Base-by-base conservation (phyloP, 2,888 invertebrate species). In the Drosophila diplacantha region DNA sequence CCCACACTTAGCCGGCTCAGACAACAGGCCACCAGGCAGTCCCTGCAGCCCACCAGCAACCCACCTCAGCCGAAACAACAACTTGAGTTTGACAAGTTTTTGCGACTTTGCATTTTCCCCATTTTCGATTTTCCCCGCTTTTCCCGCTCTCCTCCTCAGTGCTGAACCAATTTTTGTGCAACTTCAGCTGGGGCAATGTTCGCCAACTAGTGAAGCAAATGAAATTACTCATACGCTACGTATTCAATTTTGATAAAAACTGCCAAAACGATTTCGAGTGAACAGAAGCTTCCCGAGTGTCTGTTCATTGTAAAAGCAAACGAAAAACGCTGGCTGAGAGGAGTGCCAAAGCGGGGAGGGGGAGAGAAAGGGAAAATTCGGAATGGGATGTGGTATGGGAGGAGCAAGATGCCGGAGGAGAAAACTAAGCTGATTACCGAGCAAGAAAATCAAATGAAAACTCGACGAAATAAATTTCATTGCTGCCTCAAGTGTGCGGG, bases 181-280 rank as follows among this genome's bases (percentile, higher is more conserved):
- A 62, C 51, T 58, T 53, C 38, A 63, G 69, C 64, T 63, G 62
- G 64, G 54, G 34, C 57, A 59, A 47, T 51, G 68, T 59, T 46
- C 41, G 62, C 43, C 61, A 75, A 69, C 79, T 75, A 74, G 49
- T 73, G 35, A 41, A 62, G 71, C 65, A 80, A 74, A 81, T 72
- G 62, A 78, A 81, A 81, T 81, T 72, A 81, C 78, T 81, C 75
- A 79, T 78, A 81, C 70, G 75, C 75, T 62, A 74, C 74, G 67
- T 65, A 63, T 77, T 73, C 83, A 77, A 76, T 80, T 76, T 69
- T 74, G 63, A 76, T 62, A 73, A 64, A 70, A 61, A 71, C 69
- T 53, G 57, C 32, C 64, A 74, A 66, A 69, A 66, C 61, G 70
- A 67, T 65, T 54, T 62, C 35, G 37, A 39, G 62, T 49, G 37